These are phyloP conservation scores for Syngnathus scovelli DNA, from an alignment of 2,113 vertebrate species.

Conservation along the genomic window DNA sequence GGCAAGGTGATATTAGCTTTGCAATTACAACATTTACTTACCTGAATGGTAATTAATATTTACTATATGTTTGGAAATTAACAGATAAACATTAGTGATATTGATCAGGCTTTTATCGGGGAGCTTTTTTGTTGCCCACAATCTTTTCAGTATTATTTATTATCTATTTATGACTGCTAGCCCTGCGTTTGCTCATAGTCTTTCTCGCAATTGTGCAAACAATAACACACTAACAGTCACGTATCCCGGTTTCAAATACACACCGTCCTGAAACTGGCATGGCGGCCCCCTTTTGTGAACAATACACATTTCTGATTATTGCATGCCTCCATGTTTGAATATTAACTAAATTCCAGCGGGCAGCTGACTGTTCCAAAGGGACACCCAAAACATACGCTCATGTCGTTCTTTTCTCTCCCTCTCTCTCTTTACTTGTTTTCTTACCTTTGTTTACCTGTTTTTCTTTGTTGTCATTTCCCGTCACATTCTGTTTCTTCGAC, in stretches of 20 bases:
- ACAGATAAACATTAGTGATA: neutral
- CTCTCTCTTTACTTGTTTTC: slow-evolving; percentile 74
- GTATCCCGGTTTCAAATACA: neutral
- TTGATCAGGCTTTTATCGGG: neutral
- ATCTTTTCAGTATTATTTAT: neutral
- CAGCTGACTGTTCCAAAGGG: slow-evolving; percentile 11
- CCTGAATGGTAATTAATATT: neutral
- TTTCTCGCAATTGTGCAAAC: neutral
- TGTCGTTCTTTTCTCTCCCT: slow-evolving; percentile 64
- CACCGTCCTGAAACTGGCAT: neutral
- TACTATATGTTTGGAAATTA: neutral
- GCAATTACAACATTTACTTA: neutral
- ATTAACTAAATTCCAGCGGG: slow-evolving; percentile 3
- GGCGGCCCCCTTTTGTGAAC: neutral
- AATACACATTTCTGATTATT: neutral
- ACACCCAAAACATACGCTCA: slow-evolving; percentile 47
- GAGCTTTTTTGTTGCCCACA: slow-evolving; percentile 5
- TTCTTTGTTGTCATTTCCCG: slow-evolving; percentile 29
- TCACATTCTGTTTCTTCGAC: slow-evolving; percentile 4
- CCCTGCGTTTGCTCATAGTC: slow-evolving; percentile 2
- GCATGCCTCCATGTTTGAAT: slow-evolving; percentile 6
- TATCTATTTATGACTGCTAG: neutral
- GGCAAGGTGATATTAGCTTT: neutral
- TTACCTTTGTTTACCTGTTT: slow-evolving; percentile 55
- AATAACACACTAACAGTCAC: slow-evolving; percentile 5